A percentile compares a stretch with the other conserved stretches of the same genome.
These are phyloP conservation scores for Sinohyriopsis cumingii DNA, from an alignment of 2,888 invertebrate species.

Conservation along the genomic window DNA sequence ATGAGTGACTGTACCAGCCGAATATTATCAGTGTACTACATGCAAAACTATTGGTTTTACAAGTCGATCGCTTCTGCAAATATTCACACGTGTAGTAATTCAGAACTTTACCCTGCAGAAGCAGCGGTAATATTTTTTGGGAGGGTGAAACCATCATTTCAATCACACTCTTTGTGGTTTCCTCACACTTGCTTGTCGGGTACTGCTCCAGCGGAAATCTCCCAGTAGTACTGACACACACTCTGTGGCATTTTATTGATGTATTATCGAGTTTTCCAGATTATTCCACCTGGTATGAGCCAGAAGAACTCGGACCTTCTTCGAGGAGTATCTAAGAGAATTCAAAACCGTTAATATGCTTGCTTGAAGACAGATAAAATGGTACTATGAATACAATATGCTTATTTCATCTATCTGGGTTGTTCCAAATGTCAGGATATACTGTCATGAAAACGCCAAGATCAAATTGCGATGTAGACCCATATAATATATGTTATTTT, in stretches of 20 bases:
- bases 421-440: slow-evolving; percentile 28
- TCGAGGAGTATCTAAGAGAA: slow-evolving; percentile 24
- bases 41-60: slow-evolving; percentile 1
- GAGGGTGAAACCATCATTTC: no score
- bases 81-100: no score
- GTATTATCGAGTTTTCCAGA: slow-evolving; percentile 23
- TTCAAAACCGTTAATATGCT: slow-evolving; percentile 3
- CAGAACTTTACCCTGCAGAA: no score
- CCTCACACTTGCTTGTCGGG: not conserved
- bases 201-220: not conserved
- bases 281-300: slow-evolving; percentile 21
- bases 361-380: slow-evolving; percentile 17
- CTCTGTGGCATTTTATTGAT: slow-evolving; percentile 27
- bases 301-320: slow-evolving; percentile 17
- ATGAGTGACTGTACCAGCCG: slow-evolving; percentile 4
- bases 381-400: slow-evolving; percentile 31
- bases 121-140: no score
- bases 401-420: slow-evolving; percentile 16
- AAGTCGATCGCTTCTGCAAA: no score
- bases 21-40: slow-evolving; percentile 12
- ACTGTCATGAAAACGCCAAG: slow-evolving; percentile 37
- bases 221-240: slow-evolving; percentile 18
- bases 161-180: no score
- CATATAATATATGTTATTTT: no score
- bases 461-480: slow-evolving; percentile 21